Conservation (phyloP, 2,113 vertebrate genomes). For the Paratilapia polleni region DNA sequence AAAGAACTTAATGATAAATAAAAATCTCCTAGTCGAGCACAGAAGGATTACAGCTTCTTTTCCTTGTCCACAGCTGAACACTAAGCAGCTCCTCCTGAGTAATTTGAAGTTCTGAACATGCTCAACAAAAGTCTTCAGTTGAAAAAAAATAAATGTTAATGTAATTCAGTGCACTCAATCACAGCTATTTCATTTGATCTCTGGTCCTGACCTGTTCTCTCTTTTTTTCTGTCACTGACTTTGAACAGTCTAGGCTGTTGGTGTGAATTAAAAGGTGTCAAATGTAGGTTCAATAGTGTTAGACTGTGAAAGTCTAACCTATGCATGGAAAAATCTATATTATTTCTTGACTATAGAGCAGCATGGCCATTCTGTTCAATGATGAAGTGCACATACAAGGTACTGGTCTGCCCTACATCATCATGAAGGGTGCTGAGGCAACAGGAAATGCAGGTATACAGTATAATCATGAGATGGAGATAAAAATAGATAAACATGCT, state of each 20-base stretch:
- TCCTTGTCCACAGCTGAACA: background rate
- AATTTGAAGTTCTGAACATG: background rate
- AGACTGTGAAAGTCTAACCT: background rate
- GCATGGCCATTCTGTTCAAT: conserved; percentile 7
- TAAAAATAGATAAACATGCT: background rate
- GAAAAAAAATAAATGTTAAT: conserved; percentile 13
- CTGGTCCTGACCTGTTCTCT: background rate
- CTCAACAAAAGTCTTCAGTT: background rate
- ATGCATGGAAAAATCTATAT: conserved; percentile 3
- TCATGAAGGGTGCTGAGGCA: background rate
- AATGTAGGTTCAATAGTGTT: background rate
- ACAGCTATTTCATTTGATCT: conserved; percentile 12
- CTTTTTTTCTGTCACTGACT: background rate
- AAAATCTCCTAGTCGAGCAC: background rate
- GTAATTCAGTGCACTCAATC: conserved; percentile 15
- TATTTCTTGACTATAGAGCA: background rate
- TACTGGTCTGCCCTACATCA: background rate
- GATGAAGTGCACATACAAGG: background rate
- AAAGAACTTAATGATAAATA: background rate
- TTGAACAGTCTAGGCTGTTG: background rate
- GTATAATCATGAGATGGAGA: background rate
- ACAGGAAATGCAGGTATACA: background rate
- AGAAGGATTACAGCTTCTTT: background rate
- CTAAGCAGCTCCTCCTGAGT: background rate
- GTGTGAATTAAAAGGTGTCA: conserved; percentile 15